phyloP scores from a whole-genome alignment of 2,797 vertebrate species.

The Semaprochilodus insignis region DNA sequence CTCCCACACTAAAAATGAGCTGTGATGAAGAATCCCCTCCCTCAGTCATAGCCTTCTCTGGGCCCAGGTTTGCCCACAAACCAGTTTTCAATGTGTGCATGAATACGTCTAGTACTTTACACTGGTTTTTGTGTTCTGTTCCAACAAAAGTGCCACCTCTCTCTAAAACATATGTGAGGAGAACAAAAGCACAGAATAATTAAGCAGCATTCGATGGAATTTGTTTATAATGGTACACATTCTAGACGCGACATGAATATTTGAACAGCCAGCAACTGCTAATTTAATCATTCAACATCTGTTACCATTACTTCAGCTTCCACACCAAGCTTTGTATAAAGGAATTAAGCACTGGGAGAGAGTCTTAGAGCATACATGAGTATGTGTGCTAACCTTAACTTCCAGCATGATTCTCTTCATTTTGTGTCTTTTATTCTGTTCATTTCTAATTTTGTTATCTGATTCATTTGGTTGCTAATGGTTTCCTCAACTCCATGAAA shows the following conservation, averaged over 20 bases:
- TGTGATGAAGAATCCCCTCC: too few relatives aligned
- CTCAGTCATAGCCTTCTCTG: not conserved
- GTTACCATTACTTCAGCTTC: conserved; percentile 57
- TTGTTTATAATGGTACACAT: conserved; percentile 54
- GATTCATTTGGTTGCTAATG: conserved; percentile 9
- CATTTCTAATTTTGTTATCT: not conserved
- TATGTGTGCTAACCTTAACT: not conserved
- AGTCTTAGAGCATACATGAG: conserved; percentile 7
- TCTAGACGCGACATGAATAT: conserved; percentile 60
- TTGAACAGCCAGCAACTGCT: conserved; percentile 62
- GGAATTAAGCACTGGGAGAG: conserved; percentile 42
- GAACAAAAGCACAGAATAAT: conserved; percentile 53
- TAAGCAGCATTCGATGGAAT: conserved; percentile 49
- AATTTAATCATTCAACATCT: conserved; percentile 68
- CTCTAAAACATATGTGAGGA: conserved; percentile 40
- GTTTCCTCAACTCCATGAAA: not conserved
- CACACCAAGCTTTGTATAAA: conserved; percentile 49
- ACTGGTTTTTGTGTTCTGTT: not conserved
- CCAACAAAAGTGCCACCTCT: conserved; percentile 25
- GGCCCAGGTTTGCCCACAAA: not conserved
- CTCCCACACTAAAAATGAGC: not conserved
- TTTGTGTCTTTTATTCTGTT: conserved; percentile 4
- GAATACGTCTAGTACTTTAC: conserved; percentile 8
- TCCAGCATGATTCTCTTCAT: not conserved
- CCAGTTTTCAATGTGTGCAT: not conserved